Evolutionary conservation across 2,888 invertebrate species (phyloP), one percentile per base, ranked within the genome.

Genomic region (Dexiosoma caninum): DNA sequence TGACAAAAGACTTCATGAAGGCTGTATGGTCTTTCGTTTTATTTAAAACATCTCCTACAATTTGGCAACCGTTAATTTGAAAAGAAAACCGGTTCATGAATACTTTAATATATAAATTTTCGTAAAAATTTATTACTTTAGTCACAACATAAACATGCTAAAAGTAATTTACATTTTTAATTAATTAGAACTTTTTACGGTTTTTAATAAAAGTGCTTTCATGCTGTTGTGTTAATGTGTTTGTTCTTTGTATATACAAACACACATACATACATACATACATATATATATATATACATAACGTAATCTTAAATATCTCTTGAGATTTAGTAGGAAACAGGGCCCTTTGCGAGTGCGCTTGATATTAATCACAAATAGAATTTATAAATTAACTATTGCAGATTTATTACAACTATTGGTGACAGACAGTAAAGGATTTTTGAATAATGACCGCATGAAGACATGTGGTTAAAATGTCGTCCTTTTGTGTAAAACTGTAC

Each of bases 281-380:
- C n/a, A n/a, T n/a, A n/a, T n/a, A n/a, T n/a, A n/a, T n/a, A n/a
- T n/a, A n/a, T n/a, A n/a, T n/a, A n/a, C n/a, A n/a, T n/a, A n/a
- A n/a, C n/a, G n/a, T n/a, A n/a, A n/a, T n/a, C n/a, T n/a, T 44
- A 53, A 67, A 67, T 59, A 57, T 67, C 67, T 59, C 66, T 60
- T 66, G 35, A 44, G 59, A 75, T 59, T 75, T 42, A 42, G 35
- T 67, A 53, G 27, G 67, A 42, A 59, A 59, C 44, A 44, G 19
- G 9, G 9, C 64, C 57, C 51, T 37, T n/a, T 57, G 69, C 55
- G 66, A 60, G 67, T 70, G 60, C 72, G 77, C 79, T 79, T 70
- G 79, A 82, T 79, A 76, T 79, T 70, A 82, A 79, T 70, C 72
- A 72, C 27, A 79, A 72, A 72, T 70, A 55, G 69, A 79, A 79